Evolutionary conservation across 2,888 invertebrate species (phyloP).

Genomic region (Harpagoxenus sublaevis): DNA sequence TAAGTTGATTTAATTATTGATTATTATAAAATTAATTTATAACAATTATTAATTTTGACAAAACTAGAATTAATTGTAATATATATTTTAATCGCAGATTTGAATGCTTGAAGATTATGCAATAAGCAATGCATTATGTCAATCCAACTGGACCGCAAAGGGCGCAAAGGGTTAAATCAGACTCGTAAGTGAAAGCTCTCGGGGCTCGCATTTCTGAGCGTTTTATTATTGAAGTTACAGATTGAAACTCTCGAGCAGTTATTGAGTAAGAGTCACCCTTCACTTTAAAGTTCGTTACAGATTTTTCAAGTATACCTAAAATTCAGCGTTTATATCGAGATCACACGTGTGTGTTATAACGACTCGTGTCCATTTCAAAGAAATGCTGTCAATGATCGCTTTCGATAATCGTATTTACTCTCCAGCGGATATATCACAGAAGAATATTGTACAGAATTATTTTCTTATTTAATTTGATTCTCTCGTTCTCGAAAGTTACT

Average conservation of each 20-base stretch:
- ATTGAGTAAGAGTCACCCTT: background rate
- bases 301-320: background rate
- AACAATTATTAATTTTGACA: background rate
- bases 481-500: background rate
- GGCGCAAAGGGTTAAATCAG: background rate
- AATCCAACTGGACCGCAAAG: background rate
- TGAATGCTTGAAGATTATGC: background rate
- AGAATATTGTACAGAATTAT: background rate
- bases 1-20: no score
- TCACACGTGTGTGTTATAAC: background rate
- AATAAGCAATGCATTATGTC: background rate
- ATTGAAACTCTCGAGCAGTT: background rate
- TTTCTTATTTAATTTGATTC: background rate
- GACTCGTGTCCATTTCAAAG: background rate
- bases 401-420: background rate
- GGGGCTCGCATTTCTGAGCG: background rate
- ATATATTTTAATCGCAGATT: background rate
- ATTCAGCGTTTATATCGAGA: background rate
- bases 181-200: background rate
- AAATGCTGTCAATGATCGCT: background rate
- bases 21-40: no score
- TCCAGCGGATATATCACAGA: background rate
- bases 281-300: background rate
- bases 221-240: slow-evolving; percentile 17
- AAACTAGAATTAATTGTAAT: background rate